Percentiles rank a stretch among this genome's conserved stretches.
Evolutionary conservation across 2,113 vertebrate species (phyloP).

Genomic region (Thryonomys swinderianus): DNA sequence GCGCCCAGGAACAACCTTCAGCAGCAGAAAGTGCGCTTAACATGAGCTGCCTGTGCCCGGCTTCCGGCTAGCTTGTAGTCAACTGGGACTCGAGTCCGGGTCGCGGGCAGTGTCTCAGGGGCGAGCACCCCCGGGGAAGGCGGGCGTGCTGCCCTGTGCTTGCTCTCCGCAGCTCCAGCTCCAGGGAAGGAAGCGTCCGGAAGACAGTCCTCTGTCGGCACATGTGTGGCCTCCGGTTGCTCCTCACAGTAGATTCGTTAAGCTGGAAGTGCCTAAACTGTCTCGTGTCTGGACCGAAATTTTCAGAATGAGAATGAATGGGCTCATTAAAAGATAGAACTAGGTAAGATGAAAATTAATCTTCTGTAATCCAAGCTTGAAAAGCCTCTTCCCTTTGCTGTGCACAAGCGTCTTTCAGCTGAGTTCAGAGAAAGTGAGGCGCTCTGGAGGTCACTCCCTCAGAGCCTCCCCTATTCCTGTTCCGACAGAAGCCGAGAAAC

Average conservation of each 20-base stretch:
- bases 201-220: slow-evolving; percentile 40
- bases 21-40: background rate
- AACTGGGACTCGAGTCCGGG: background rate
- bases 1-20: background rate
- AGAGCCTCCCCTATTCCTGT: background rate
- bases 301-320: slow-evolving; percentile 74
- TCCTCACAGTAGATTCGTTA: background rate
- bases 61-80: background rate
- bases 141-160: background rate
- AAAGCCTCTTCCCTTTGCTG: slow-evolving; percentile 69
- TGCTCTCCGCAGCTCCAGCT: slow-evolving; percentile 1
- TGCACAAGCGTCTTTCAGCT: slow-evolving; percentile 38
- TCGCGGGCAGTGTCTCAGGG: background rate
- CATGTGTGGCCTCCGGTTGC: background rate
- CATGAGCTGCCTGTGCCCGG: background rate
- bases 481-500: background rate
- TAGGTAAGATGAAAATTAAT: slow-evolving; percentile 79
- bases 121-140: background rate
- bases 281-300: slow-evolving; percentile 51
- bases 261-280: background rate
- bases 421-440: background rate
- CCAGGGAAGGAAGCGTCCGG: slow-evolving; percentile 30
- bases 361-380: slow-evolving; percentile 70
- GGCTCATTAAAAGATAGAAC: slow-evolving; percentile 71
- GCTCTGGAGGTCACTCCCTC: background rate